Percentiles rank a stretch among this genome's conserved stretches.
Evolutionary conservation across 2,113 vertebrate species (phyloP).

Genomic region (Eonycteris spelaea): DNA sequence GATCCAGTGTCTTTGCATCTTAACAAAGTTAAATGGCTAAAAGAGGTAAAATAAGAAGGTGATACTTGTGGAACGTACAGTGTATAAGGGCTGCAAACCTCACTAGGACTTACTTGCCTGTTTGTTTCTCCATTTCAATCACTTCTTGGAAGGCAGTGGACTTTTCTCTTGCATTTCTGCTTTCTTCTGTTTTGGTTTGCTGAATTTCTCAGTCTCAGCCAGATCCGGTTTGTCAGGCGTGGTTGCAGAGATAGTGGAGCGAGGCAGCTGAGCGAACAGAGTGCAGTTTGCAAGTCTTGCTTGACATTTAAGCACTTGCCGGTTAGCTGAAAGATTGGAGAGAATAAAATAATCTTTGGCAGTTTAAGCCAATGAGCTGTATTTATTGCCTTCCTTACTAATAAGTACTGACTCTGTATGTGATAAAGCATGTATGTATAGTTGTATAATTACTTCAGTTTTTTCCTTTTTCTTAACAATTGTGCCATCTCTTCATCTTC

Average conservation of each 20-base stretch:
- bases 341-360: not conserved
- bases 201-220: constrained; percentile 85
- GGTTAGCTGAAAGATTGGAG: not conserved
- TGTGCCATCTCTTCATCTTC: not conserved
- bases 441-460: not conserved
- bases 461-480: not conserved
- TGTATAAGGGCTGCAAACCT: constrained; percentile 78
- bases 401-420: not conserved
- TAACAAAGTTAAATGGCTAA: constrained; percentile 89
- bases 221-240: constrained; percentile 88
- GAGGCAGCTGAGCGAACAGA: accelerated
- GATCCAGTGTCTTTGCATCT: constrained; percentile 83
- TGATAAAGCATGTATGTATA: not conserved
- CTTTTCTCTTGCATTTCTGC: constrained; percentile 89
- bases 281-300: not conserved
- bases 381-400: not conserved
- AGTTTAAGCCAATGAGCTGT: not conserved
- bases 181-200: constrained; percentile 90
- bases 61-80: constrained; percentile 87
- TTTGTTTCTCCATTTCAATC: constrained; percentile 91
- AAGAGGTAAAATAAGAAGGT: constrained; percentile 92
- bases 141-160: constrained; percentile 89
- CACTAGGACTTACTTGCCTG: constrained; percentile 77
- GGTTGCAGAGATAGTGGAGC: constrained; percentile 67
- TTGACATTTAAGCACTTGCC: not conserved